Base-by-base conservation (phyloP, 1,140 invertebrate genomes). In the Drosophila ogumai region DNA sequence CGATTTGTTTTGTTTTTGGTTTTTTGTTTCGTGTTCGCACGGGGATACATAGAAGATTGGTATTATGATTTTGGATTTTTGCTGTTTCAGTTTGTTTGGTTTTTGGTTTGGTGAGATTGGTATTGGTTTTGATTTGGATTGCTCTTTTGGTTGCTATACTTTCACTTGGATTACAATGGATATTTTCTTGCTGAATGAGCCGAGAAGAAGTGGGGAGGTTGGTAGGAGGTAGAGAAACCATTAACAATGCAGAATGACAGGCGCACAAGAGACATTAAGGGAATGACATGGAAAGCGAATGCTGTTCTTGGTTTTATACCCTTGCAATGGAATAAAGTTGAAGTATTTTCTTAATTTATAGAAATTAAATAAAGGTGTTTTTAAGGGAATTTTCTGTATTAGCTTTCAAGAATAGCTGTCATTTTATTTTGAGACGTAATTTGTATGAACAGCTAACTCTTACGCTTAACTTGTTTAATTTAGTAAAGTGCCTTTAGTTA, bases 91-190 rank as follows among this genome's bases (percentile, higher is more conserved):
- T 75, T 55, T 78, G 60, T 46, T 81, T 81, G 52, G 58, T 65
- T 79, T 55, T 55, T 55, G 52, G 52, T 56, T 68, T 86, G 71
- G 72, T 86, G 69, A 64, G 47, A 69, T 90, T 72, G 55, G 61
- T 65, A 57, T 65, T 68, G 60, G 44, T 52, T 66, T 67, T 61
- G 52, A 43, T 69, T 69, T 54, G 73, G 85, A 79, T 90, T 88
- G 74, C 85, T 88, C 74, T 78, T 90, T 90, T 88, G 72, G 67
- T 82, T 88, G 85, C 84, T 91, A 91, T 80, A 91, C 84, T 91
- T 91, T 88, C 75, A 91, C 82, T 88, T 91, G 84, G 63, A 91
- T 92, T 79, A 91, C 76, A 91, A 91, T 91, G 63, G 79, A 82
- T 88, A 92, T 82, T 76, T 85, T 91, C 78, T 81, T 92, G 84